Percentiles rank a stretch among this genome's conserved stretches.
These are phyloP conservation scores for Typhlichthys eigenmanni DNA, from an alignment of 2,797 vertebrate species.

Conservation along the genomic window DNA sequence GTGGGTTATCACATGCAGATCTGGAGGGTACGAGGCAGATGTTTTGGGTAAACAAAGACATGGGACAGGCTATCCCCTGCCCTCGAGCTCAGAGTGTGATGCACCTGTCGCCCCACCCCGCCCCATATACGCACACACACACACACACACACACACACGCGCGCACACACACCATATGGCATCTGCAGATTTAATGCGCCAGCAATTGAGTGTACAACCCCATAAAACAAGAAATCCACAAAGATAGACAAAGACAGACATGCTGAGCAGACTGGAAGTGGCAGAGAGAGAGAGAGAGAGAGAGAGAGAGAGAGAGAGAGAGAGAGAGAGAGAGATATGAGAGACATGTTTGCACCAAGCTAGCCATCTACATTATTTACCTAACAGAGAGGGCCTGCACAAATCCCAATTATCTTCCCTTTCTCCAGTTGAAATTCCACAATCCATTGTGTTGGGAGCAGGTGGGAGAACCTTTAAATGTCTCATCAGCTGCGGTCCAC, in stretches of 20 bases:
- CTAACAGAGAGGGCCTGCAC: constrained; percentile 34
- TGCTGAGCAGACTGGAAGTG: neutral
- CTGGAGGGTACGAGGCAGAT: too few relatives aligned
- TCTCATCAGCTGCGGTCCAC: constrained; percentile 35
- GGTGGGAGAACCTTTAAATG: constrained; percentile 45
- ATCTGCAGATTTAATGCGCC: constrained; percentile 19
- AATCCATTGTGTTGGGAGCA: constrained; percentile 59
- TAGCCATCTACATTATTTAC: constrained; percentile 49
- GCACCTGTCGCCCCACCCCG: constrained; percentile 12
- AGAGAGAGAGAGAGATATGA: constrained; percentile 24
- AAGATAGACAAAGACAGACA: constrained; percentile 1
- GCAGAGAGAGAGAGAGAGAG: constrained; percentile 30
- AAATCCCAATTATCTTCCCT: constrained; percentile 52
- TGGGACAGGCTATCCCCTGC: too few relatives aligned
- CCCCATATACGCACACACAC: constrained; percentile 13
- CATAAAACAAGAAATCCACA: constrained; percentile 7
- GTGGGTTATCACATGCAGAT: too few relatives aligned
- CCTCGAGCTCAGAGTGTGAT: too few relatives aligned
- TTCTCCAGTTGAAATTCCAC: constrained; percentile 49
- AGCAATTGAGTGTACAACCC: constrained; percentile 45
- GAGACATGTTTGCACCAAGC: constrained; percentile 6
- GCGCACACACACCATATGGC: constrained; percentile 41
- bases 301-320: constrained; percentile 25
- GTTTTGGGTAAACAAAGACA: too few relatives aligned
- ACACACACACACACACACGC: constrained; percentile 2